phyloP scores from a whole-genome alignment of 2,797 vertebrate species.

The Lithobates pipiens region DNA sequence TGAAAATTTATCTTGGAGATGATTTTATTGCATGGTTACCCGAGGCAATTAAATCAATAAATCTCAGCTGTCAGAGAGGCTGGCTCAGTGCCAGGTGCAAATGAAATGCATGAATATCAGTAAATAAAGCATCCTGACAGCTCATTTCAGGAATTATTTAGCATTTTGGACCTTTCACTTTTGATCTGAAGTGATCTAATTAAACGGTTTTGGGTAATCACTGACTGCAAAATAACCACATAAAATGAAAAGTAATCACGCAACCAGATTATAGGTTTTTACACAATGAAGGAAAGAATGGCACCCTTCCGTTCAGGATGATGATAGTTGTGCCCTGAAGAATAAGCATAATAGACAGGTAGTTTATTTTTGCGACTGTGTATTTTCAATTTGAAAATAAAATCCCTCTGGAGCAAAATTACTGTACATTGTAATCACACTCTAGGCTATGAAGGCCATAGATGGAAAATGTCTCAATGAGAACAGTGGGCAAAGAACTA shows the following conservation, averaged over 20 bases:
- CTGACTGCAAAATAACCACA: slow-evolving; percentile 59
- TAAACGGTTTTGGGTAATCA: slow-evolving; percentile 68
- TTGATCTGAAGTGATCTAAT: slow-evolving; percentile 70
- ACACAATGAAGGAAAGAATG: background rate
- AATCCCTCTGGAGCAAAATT: background rate
- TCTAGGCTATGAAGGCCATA: too few relatives aligned
- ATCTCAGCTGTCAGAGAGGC: slow-evolving; percentile 89
- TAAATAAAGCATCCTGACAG: slow-evolving; percentile 89
- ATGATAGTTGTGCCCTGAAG: background rate
- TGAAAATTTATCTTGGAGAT: slow-evolving; percentile 90
- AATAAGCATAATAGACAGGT: background rate
- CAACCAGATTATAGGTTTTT: slow-evolving; percentile 1
- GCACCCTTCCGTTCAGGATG: background rate
- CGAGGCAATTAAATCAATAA: slow-evolving; percentile 97
- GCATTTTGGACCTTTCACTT: slow-evolving; percentile 74
- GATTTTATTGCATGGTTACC: slow-evolving; percentile 97
- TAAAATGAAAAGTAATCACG: slow-evolving; percentile 31
- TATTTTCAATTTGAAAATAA: too few relatives aligned
- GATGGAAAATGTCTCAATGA: too few relatives aligned
- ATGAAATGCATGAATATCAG: slow-evolving; percentile 85
- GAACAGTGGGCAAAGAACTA: too few relatives aligned
- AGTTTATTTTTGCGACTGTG: too few relatives aligned
- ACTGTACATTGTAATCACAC: too few relatives aligned
- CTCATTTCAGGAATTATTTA: slow-evolving; percentile 88
- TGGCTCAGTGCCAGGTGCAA: slow-evolving; percentile 83